Conservation (phyloP, 1,140 invertebrate genomes). For the Lerema accius region DNA sequence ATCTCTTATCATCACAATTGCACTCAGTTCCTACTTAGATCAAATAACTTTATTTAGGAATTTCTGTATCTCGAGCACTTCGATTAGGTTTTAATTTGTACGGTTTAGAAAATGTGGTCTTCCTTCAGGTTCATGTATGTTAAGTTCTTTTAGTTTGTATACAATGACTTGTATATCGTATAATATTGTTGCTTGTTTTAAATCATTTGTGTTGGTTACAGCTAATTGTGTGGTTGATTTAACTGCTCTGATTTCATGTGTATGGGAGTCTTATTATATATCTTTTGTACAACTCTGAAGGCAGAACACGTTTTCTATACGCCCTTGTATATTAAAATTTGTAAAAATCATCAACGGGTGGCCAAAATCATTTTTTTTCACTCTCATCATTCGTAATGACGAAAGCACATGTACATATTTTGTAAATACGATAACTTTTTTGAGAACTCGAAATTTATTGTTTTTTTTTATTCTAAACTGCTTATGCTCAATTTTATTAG, state of each 20-base stretch:
- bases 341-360: conserved; percentile 59
- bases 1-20: conserved; percentile 74
- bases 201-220: not conserved
- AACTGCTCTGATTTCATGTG: not conserved
- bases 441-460: conserved; percentile 67
- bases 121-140: conserved; percentile 53
- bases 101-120: conserved; percentile 69
- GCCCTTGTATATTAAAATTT: conserved; percentile 53
- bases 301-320: conserved; percentile 73
- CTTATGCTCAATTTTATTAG: conserved; percentile 81
- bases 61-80: conserved; percentile 53
- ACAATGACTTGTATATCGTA: not conserved
- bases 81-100: conserved; percentile 41
- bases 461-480: conserved; percentile 73
- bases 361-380: conserved; percentile 64
- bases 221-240: not conserved
- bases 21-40: conserved; percentile 81
- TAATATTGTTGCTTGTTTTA: conserved; percentile 22
- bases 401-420: conserved; percentile 76
- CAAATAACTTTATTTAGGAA: conserved; percentile 72
- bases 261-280: not conserved
- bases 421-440: conserved; percentile 77
- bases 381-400: conserved; percentile 48
- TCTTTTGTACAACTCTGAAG: conserved; percentile 43
- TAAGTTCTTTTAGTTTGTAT: conserved; percentile 3